Conservation (phyloP, 1,140 invertebrate genomes). For the Anadara kagoshimensis region DNA sequence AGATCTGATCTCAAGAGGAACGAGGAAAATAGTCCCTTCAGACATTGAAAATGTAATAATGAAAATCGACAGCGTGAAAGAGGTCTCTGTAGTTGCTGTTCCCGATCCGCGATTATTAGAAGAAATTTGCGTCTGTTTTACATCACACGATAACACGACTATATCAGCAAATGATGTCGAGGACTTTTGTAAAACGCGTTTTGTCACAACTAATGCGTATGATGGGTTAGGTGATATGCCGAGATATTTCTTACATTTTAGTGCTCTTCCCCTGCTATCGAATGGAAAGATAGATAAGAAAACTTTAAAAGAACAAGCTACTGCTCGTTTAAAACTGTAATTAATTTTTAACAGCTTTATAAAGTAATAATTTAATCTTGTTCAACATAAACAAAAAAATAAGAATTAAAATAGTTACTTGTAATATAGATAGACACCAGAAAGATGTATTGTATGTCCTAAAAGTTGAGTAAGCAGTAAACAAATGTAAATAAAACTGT, state of each 20-base stretch:
- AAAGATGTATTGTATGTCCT: too few relatives aligned
- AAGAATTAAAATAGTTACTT: neutral
- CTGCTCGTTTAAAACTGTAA: neutral
- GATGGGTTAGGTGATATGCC: constrained; percentile 27
- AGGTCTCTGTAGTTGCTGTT: neutral
- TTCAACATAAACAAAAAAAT: too few relatives aligned
- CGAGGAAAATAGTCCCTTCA: constrained; percentile 7
- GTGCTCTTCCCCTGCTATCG: constrained; percentile 10
- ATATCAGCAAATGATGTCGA: constrained; percentile 10
- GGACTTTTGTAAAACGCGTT: constrained; percentile 2
- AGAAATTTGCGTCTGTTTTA: constrained; percentile 23
- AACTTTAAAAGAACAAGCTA: constrained; percentile 13
- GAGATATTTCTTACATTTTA: constrained; percentile 16
- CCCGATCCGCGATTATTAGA: constrained; percentile 18
- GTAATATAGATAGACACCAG: too few relatives aligned
- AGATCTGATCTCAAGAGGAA: constrained; percentile 16
- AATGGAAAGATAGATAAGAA: constrained; percentile 26
- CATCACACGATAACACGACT: neutral
- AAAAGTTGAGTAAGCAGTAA: too few relatives aligned
- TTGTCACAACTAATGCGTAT: neutral
- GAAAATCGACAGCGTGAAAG: neutral
- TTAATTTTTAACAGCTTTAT: too few relatives aligned
- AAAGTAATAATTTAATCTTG: too few relatives aligned
- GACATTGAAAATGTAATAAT: constrained; percentile 5
- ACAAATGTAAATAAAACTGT: too few relatives aligned